Base-by-base conservation (phyloP, 2,888 invertebrate species). In the Stenodema calcarata region DNA sequence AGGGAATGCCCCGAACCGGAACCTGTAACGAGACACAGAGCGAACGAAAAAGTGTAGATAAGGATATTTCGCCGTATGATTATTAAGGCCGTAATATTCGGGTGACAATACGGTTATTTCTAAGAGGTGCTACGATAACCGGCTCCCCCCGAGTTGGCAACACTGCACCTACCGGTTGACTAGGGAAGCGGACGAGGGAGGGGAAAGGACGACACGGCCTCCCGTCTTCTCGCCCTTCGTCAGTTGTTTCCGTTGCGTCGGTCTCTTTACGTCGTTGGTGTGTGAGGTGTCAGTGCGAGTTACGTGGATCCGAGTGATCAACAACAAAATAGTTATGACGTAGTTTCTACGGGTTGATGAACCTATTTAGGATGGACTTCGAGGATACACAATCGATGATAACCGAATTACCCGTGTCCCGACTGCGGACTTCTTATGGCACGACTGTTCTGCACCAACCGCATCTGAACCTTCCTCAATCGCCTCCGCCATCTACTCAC, bases 401-500 rank as follows among this genome's bases (percentile, higher is more conserved):
- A 47, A 89, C 88, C 80, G 89, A 88, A 87, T 87, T 88, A 84
- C 88, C 88, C 87, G 86, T 87, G 87, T 81, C 86, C 30, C 79
- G 87, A 30, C 83, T 87, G 80, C 87, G 87, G 69, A 91, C 93
- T 88, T 92, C 92, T 88, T 92, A 92, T 87, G 92, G 92, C 79
- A 92, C 92, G 89, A 90, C 92, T 87, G 91, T 91, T 89, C 90
- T 92, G 87, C 92, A 92, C 89, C 91, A 91, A 88, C 92, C 91
- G 75, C 88, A 91, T 42, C 90, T 90, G 41, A 76, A 86, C 87
- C 88, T 89, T 87, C 86, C 90, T 88, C 88, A 90, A 87, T 88
- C 89, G 88, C 90, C 90, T 41, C 90, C 91, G 91, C 90, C 92
- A 91, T 87, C 84, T 88, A 95, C 95, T 85, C 96, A 97, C 92